phyloP scores from a whole-genome alignment of 2,113 vertebrate species.

The Pterophyllum scalare region DNA sequence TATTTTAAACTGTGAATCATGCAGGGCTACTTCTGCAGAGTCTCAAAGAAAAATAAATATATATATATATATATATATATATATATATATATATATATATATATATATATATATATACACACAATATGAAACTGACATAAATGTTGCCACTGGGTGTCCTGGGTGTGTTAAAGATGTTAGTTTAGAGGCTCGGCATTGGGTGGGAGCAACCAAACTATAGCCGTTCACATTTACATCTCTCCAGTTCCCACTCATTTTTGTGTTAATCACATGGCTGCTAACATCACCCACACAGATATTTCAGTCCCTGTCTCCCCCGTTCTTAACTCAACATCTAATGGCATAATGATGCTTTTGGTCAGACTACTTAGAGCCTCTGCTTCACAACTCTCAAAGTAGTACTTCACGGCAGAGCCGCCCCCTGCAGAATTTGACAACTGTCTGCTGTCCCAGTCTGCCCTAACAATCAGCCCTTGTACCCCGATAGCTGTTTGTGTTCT shows the following conservation, averaged over 20 bases:
- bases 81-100: too few relatives aligned
- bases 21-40: not conserved
- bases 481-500: conserved; percentile 40
- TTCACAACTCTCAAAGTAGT: conserved; percentile 51
- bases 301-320: not conserved
- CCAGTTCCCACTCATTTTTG: not conserved
- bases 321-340: conserved; percentile 34
- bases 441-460: conserved; percentile 37
- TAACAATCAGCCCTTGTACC: conserved; percentile 40
- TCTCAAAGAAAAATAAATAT: not conserved
- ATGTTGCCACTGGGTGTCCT: not conserved
- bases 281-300: conserved; percentile 29
- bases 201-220: not conserved
- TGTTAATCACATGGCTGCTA: conserved; percentile 21
- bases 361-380: conserved; percentile 28
- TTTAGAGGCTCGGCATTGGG: not conserved
- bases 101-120: too few relatives aligned
- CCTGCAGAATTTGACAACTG: conserved; percentile 48
- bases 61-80: too few relatives aligned
- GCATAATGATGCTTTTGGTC: conserved; percentile 59
- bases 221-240: not conserved
- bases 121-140: too few relatives aligned
- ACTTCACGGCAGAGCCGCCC: conserved; percentile 44
- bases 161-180: not conserved
- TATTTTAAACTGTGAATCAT: not conserved